A percentile compares a stretch with the other conserved stretches of the same genome.
Evolutionary conservation across 1,140 invertebrate genomes (phyloP).

Genomic region (Schlechtendalia chinensis): DNA sequence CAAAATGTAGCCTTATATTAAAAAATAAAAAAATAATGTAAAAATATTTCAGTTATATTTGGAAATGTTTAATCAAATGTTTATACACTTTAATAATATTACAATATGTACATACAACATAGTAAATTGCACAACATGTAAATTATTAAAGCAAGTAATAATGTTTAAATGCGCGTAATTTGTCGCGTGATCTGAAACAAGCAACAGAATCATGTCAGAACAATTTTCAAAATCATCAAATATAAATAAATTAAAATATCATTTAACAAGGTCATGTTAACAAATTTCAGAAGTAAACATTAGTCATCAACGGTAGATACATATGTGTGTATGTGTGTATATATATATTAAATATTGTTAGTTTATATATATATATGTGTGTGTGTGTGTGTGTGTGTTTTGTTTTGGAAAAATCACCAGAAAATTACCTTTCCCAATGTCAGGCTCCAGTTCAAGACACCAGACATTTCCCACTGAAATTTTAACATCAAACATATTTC

Average conservation of each 20-base stretch:
- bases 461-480: conserved; percentile 49
- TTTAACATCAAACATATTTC: conserved; percentile 48
- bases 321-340: background rate
- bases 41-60: conserved; percentile 42
- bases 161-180: conserved; percentile 42
- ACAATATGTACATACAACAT: conserved; percentile 49
- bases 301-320: conserved; percentile 22
- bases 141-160: conserved; percentile 48
- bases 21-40: conserved; percentile 42
- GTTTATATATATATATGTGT: background rate
- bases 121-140: conserved; percentile 49
- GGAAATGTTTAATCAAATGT: conserved; percentile 32
- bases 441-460: conserved; percentile 43
- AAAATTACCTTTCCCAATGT: conserved; percentile 46
- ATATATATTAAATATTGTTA: conserved; percentile 22
- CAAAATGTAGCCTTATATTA: conserved; percentile 20
- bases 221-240: conserved; percentile 47
- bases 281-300: conserved; percentile 45
- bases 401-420: conserved; percentile 1
- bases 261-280: conserved; percentile 31
- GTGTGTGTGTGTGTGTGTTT: too few relatives aligned
- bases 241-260: conserved; percentile 21
- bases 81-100: conserved; percentile 48
- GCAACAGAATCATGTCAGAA: conserved; percentile 47
- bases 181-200: conserved; percentile 49